Evolutionary conservation across 2,797 vertebrate genomes (phyloP).

Genomic region (Triplophysa bombifrons): DNA sequence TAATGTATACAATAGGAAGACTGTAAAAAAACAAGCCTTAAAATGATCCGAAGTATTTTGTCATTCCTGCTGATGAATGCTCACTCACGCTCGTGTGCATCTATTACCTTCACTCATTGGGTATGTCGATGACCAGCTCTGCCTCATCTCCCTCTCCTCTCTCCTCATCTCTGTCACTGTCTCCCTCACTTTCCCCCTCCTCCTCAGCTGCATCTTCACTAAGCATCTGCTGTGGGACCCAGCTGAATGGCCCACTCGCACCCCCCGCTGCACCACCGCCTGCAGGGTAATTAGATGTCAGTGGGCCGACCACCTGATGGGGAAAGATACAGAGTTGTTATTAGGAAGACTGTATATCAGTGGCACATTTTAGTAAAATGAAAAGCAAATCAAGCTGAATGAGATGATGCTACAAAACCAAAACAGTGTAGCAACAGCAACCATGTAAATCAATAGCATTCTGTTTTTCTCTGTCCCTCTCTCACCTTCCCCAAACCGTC

Average conservation of each 20-base stretch:
- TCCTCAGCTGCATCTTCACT: slow-evolving; percentile 86
- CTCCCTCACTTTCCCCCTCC: slow-evolving; percentile 82
- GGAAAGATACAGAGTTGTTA: not conserved
- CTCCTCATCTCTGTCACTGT: slow-evolving; percentile 83
- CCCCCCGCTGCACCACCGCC: slow-evolving; percentile 63
- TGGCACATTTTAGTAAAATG: not conserved
- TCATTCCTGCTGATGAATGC: not conserved
- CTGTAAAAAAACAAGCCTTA: not conserved
- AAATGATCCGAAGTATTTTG: too few relatives aligned
- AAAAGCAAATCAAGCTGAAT: not conserved
- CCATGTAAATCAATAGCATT: slow-evolving; percentile 2
- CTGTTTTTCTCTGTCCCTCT: slow-evolving; percentile 49
- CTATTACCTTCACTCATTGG: slow-evolving; percentile 75
- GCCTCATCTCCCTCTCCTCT: slow-evolving; percentile 88
- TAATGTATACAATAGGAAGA: not conserved
- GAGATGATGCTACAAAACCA: not conserved
- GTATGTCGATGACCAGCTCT: slow-evolving; percentile 92
- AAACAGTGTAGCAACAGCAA: slow-evolving; percentile 3
- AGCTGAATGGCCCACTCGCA: slow-evolving; percentile 79
- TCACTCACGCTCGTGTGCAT: not conserved
- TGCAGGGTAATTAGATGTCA: slow-evolving; percentile 77
- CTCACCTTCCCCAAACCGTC: slow-evolving; percentile 83
- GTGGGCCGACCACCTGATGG: slow-evolving; percentile 72
- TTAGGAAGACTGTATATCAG: not conserved
- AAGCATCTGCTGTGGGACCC: slow-evolving; percentile 90